Evolutionary conservation across 2,888 invertebrate species (phyloP).

Genomic region (Drosophila paranaensis): DNA sequence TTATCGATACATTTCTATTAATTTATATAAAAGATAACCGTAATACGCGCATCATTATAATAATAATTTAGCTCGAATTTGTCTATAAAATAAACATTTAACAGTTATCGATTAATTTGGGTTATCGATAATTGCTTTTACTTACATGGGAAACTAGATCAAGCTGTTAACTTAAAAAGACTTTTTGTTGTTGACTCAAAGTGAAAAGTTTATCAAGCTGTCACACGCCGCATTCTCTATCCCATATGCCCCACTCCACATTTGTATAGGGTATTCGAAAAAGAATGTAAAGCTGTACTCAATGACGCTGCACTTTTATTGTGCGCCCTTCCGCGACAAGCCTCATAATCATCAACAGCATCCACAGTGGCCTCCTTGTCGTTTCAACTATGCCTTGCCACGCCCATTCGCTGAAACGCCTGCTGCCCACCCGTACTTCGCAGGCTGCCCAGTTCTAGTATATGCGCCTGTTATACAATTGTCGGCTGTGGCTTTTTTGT

Average conservation of each 20-base stretch:
- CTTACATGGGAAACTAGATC: not conserved
- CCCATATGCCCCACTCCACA: no score
- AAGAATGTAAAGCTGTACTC: slow-evolving; percentile 23
- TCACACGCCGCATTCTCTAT: not conserved
- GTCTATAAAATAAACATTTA: not conserved
- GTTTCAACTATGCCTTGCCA: slow-evolving; percentile 7
- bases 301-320: slow-evolving; percentile 56
- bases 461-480: slow-evolving; percentile 40
- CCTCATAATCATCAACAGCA: slow-evolving; percentile 47
- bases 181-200: not conserved
- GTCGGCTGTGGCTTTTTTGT: slow-evolving; percentile 43
- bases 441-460: slow-evolving; percentile 11
- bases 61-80: no score
- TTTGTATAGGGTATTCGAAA: slow-evolving; percentile 7
- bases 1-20: no score
- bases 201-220: not conserved
- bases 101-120: not conserved
- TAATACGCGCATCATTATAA: no score
- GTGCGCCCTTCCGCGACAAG: slow-evolving; percentile 51
- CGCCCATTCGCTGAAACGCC: not conserved
- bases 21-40: no score
- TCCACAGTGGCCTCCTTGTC: slow-evolving; percentile 31
- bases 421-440: not conserved
- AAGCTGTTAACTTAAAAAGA: not conserved
- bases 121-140: not conserved